Percentiles rank a stretch among this genome's conserved stretches.
Evolutionary conservation across 2,888 invertebrate genomes (phyloP).

Genomic region (Oligia fasciuncula): DNA sequence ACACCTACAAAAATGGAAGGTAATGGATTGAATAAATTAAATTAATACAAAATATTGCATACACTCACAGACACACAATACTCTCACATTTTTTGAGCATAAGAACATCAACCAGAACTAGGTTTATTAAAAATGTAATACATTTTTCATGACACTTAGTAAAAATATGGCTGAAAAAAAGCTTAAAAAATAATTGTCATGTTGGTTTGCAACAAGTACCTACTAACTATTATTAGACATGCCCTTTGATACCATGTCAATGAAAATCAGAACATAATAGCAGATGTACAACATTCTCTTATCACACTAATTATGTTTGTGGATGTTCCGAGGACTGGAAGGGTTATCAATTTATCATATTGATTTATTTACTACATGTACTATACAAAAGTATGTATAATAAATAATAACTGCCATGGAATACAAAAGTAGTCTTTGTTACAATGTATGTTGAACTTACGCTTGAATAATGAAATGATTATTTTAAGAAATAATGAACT

Average conservation of each 20-base stretch:
- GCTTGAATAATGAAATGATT: slow-evolving; percentile 1
- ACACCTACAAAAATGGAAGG: background rate
- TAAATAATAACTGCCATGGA: slow-evolving; percentile 10
- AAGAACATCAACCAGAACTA: background rate
- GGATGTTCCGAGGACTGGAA: slow-evolving; percentile 20
- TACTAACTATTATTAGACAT: slow-evolving; percentile 28
- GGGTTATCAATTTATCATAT: slow-evolving; percentile 50
- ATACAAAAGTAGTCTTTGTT: slow-evolving; percentile 7
- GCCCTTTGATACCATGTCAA: slow-evolving; percentile 38
- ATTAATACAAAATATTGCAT: background rate
- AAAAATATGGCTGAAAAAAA: background rate
- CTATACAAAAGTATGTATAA: slow-evolving; percentile 2
- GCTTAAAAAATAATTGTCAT: background rate
- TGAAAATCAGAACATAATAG: slow-evolving; percentile 43
- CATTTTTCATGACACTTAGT: background rate
- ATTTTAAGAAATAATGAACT: background rate
- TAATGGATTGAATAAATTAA: no score
- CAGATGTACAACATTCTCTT: slow-evolving; percentile 40
- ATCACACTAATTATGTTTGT: slow-evolving; percentile 50
- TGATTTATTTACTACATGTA: slow-evolving; percentile 33
- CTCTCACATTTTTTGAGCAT: background rate
- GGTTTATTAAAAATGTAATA: background rate
- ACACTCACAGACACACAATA: background rate
- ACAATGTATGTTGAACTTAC: background rate
- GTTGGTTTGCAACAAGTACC: background rate